These are phyloP conservation scores for Zosterops japonicus DNA, from an alignment of 2,113 vertebrate species.

Conservation along the genomic window DNA sequence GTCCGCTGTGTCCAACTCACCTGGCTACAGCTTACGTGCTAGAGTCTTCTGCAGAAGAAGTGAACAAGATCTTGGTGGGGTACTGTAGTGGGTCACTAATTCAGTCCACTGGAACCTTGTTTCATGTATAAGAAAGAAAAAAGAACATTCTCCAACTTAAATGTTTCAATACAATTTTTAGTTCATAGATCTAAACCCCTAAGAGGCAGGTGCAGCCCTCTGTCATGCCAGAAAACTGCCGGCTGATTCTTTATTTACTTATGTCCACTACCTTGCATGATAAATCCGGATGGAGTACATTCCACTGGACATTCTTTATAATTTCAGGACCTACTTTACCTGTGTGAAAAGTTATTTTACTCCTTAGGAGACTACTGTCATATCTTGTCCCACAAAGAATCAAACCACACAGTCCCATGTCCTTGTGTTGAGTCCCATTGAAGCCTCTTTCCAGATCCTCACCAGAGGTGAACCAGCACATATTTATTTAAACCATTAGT, in stretches of 20 bases:
- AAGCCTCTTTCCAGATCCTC: not conserved
- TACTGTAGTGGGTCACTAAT: not conserved
- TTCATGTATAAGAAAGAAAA: not conserved
- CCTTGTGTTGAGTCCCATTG: not conserved
- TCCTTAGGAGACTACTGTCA: not conserved
- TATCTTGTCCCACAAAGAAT: not conserved
- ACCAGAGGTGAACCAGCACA: not conserved
- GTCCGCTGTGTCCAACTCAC: not conserved
- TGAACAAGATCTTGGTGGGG: not conserved
- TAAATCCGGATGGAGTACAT: not conserved
- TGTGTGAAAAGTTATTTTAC: not conserved
- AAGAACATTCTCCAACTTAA: not conserved
- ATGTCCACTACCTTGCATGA: not conserved
- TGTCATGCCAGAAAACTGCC: not conserved
- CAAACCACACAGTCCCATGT: not conserved
- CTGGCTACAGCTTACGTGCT: not conserved
- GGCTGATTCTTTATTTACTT: not conserved
- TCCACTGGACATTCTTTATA: not conserved
- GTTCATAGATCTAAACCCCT: not conserved
- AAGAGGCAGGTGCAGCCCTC: not conserved
- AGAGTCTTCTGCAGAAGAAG: not conserved
- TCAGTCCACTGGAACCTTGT: not conserved
- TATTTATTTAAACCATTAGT: not conserved
- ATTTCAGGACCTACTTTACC: not conserved
- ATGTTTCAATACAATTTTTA: not conserved